A percentile compares a stretch with the other conserved stretches of the same genome.
phyloP scores from a whole-genome alignment of 2,113 vertebrate genomes.

The Coregonus clupeaformis region DNA sequence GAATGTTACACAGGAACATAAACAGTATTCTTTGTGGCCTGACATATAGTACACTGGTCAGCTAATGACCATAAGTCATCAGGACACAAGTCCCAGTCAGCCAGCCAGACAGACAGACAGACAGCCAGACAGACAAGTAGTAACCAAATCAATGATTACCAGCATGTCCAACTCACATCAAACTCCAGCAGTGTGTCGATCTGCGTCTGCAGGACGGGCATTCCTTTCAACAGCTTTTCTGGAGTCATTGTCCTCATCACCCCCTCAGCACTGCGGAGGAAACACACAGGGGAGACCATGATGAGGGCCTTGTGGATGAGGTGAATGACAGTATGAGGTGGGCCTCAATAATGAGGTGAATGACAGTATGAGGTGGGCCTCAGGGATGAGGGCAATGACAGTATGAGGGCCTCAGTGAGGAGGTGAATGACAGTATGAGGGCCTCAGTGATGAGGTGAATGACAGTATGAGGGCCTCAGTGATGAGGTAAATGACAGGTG shows the following conservation, averaged over 20 bases:
- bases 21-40: too few species aligned
- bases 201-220: constrained; percentile 95
- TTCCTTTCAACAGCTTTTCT: constrained; percentile 96
- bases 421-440: too few species aligned
- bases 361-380: too few species aligned
- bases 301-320: neutral
- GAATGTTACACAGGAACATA: too few species aligned
- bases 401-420: too few species aligned
- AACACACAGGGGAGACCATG: constrained; percentile 8
- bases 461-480: neutral
- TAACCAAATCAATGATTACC: too few species aligned
- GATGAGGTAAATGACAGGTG: neutral
- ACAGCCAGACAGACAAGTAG: neutral
- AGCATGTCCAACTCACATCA: constrained; percentile 79
- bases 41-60: too few species aligned
- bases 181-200: constrained; percentile 98
- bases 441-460: neutral
- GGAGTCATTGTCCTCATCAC: constrained; percentile 98
- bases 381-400: too few species aligned
- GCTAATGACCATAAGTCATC: too few species aligned
- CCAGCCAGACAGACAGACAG: neutral
- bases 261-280: constrained; percentile 84
- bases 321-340: neutral
- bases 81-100: neutral
- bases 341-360: too few species aligned